Evolutionary conservation across 2,888 invertebrate species (phyloP), one percentile per base, ranked within the genome.

Genomic region (Apodemia hepburni): DNA sequence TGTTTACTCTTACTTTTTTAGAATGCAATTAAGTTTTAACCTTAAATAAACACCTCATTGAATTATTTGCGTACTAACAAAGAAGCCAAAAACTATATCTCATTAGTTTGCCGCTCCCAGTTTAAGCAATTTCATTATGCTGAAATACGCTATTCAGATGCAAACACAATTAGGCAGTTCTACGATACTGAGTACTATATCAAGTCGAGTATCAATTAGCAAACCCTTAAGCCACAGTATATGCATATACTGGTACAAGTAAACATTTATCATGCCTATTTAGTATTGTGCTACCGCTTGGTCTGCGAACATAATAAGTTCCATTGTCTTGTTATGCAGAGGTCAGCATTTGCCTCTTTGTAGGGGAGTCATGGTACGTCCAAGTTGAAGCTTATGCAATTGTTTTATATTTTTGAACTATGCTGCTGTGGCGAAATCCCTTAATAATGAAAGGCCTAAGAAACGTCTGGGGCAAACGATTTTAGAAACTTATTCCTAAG

Each of bases 361-460:
- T 73, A 70, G 72, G 70, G 73, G 72, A 81, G 77, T 78, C 79
- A 76, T 77, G 81, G 81, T 79, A 77, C 79, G 76, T 80, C 77
- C 73, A 75, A 76, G 75, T 74, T 77, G 78, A 78, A 77, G 76
- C 80, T 83, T 79, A 78, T 82, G 80, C 86, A 84, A 86, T 87
- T 86, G 85, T 87, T 85, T 85, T 82, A 84, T 86, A 86, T 87
- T 87, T 88, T 87, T 87, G 80, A 80, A 71, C 73, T 71, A 69
- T 73, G 72, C 64, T 65, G 18, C 58, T 61, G 33, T 8, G 65
- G 64, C 59, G 29, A 17, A 38, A 42, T 33, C 1, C 45, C n/a
- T n/a, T 9, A 18, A 11, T 42, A 15, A 42, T 59, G 18, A 64
- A 63, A 45, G 60, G 61, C 47, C 49, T 62, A 69, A 64, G 35